Conservation (phyloP, 2,797 vertebrate species). For the Schizopygopsis malacanthus region DNA sequence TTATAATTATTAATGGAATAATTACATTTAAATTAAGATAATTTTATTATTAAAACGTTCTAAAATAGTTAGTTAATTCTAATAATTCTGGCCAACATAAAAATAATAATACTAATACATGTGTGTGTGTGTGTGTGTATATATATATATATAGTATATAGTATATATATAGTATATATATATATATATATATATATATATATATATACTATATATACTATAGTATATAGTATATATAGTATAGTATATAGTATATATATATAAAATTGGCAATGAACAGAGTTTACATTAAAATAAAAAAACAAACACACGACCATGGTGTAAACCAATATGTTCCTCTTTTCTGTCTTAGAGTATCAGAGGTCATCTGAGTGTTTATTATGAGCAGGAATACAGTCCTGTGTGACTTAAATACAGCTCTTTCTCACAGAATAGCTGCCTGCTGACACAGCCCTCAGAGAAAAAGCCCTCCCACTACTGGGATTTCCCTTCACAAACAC, state of each 20-base stretch:
- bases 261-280: too few relatives aligned
- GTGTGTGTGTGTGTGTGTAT: neutral
- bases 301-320: too few relatives aligned
- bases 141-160: too few relatives aligned
- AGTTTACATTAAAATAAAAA: neutral
- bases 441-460: conserved; percentile 17
- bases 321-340: neutral
- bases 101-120: too few relatives aligned
- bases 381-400: neutral
- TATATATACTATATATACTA: too few relatives aligned
- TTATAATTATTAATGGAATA: too few relatives aligned
- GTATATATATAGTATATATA: too few relatives aligned
- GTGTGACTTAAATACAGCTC: conserved; percentile 28
- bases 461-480: neutral
- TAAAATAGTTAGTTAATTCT: neutral
- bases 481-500: conserved; percentile 29
- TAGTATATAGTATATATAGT: too few relatives aligned
- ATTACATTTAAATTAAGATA: too few relatives aligned
- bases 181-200: neutral
- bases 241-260: neutral
- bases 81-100: too few relatives aligned
- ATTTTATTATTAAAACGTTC: neutral
- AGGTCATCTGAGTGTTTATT: conserved; percentile 8
- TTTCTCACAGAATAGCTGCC: conserved; percentile 21
- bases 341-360: neutral